Evolutionary conservation across 1,140 invertebrate species (phyloP), one percentile per base, ranked within the genome.

Genomic region (Sogatella furcifera): DNA sequence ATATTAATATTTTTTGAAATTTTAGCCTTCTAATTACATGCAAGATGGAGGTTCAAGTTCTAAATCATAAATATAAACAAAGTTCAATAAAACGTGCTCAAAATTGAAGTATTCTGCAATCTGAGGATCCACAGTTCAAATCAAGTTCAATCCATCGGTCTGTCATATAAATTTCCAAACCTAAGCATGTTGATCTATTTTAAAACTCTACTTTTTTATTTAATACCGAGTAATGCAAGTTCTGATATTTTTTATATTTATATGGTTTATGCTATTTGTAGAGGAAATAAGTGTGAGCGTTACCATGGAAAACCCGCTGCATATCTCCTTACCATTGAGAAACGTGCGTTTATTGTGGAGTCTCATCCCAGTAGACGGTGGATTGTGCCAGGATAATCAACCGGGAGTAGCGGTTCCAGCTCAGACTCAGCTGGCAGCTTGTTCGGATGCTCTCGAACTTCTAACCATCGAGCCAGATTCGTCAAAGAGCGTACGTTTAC

Each of bases 201-300:
- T n/a, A n/a, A n/a, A n/a, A n/a, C n/a, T n/a, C n/a, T n/a, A n/a
- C n/a, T n/a, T n/a, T n/a, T n/a, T n/a, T n/a, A n/a, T n/a, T n/a
- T n/a, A n/a, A n/a, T n/a, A n/a, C n/a, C n/a, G n/a, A n/a, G n/a
- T n/a, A n/a, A 55, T 24, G 58, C 14, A 52, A 62, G 13, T 10
- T 58, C 17, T 44, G 19, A 54, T 42, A 15, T 34, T 21, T 34
- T 38, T 3, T 14, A 19, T 21, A 46, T 19, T 28, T 58, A 55
- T 59, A n/a, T n/a, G n/a, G n/a, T n/a, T n/a, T 24, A 34, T 41
- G 49, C 52, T 19, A 38, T 60, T 59, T 78, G 80, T 73, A 86
- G 93, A 96, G 74, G 85, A 85, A 10, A 84, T 95, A 54, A 84
- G 84, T 72, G 78, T 94, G 55, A 83, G 85, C 55, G 74, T 95